Evolutionary conservation across 2,888 invertebrate species (phyloP).

Genomic region (Oscheius myriophilus): DNA sequence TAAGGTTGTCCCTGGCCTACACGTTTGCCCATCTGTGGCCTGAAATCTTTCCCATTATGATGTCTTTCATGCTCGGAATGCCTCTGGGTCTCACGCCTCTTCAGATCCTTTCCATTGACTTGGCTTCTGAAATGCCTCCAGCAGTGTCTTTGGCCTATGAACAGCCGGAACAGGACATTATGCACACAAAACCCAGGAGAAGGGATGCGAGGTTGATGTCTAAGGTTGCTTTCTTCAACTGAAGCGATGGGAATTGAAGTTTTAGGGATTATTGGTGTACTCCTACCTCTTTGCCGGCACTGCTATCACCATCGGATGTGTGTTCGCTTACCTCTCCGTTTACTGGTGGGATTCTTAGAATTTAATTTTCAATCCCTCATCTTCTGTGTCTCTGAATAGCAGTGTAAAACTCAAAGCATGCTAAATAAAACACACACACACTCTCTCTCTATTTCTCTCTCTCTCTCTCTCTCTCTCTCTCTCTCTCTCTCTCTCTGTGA

Average conservation of each 20-base stretch:
- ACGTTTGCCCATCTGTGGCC: conserved; percentile 70
- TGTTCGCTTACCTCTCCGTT: conserved; percentile 63
- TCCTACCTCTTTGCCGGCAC: conserved; percentile 67
- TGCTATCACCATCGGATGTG: conserved; percentile 67
- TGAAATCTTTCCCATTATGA: conserved; percentile 67
- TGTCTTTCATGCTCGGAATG: conserved; percentile 67
- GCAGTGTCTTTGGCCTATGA: conserved; percentile 68
- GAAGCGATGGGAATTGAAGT: no score
- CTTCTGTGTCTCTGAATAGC: not conserved
- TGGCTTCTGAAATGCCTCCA: conserved; percentile 69
- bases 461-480: no score
- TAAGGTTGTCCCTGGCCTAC: conserved; percentile 65
- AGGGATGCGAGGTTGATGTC: conserved; percentile 48
- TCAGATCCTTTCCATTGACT: conserved; percentile 66
- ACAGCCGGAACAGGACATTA: conserved; percentile 67
- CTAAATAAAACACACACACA: no score
- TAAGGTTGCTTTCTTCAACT: conserved; percentile 8
- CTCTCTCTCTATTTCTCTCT: no score
- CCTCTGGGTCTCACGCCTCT: conserved; percentile 66
- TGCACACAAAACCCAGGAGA: conserved; percentile 65
- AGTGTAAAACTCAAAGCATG: no score
- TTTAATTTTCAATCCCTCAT: no score
- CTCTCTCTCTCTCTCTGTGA: no score
- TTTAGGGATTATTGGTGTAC: conserved; percentile 56
- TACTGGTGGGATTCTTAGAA: conserved; percentile 68